Conservation (phyloP, 2,888 invertebrate genomes). For the Mystacides longicornis region DNA sequence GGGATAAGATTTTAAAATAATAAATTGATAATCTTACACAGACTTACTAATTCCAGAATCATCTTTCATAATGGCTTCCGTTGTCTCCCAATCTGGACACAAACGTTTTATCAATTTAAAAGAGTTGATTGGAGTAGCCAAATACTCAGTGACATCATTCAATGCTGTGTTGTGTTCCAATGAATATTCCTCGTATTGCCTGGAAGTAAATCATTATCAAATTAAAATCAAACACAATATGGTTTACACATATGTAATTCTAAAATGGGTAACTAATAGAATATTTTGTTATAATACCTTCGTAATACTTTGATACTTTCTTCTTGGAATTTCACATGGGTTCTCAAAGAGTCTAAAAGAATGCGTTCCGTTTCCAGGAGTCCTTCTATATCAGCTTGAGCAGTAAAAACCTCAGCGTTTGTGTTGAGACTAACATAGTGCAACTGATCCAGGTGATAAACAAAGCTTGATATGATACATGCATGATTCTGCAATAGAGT, state of each 20-base stretch:
- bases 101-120: slow-evolving; percentile 89
- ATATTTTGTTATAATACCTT: too few relatives aligned
- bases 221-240: slow-evolving; percentile 15
- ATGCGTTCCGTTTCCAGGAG: slow-evolving; percentile 84
- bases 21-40: too few relatives aligned
- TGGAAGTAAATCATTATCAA: slow-evolving; percentile 41
- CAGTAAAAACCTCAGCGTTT: slow-evolving; percentile 76
- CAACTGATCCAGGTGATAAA: too few relatives aligned
- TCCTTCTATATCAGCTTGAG: slow-evolving; percentile 88
- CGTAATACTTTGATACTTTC: slow-evolving; percentile 68
- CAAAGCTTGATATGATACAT: too few relatives aligned
- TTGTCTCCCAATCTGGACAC: slow-evolving; percentile 84
- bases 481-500: too few relatives aligned
- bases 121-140: slow-evolving; percentile 92
- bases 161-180: slow-evolving; percentile 71
- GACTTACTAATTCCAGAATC: slow-evolving; percentile 56
- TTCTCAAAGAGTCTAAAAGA: slow-evolving; percentile 77
- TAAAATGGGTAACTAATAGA: too few relatives aligned
- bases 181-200: slow-evolving; percentile 58
- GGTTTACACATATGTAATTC: too few relatives aligned
- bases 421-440: too few relatives aligned
- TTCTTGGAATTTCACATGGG: slow-evolving; percentile 79
- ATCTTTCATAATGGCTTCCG: slow-evolving; percentile 67
- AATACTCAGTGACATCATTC: slow-evolving; percentile 69
- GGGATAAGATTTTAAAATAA: too few relatives aligned